Evolutionary conservation across 53 echinoderm and acorn worm species (phyloP), one percentile per base, ranked within the genome.

Genomic region (Henricia sp.): DNA sequence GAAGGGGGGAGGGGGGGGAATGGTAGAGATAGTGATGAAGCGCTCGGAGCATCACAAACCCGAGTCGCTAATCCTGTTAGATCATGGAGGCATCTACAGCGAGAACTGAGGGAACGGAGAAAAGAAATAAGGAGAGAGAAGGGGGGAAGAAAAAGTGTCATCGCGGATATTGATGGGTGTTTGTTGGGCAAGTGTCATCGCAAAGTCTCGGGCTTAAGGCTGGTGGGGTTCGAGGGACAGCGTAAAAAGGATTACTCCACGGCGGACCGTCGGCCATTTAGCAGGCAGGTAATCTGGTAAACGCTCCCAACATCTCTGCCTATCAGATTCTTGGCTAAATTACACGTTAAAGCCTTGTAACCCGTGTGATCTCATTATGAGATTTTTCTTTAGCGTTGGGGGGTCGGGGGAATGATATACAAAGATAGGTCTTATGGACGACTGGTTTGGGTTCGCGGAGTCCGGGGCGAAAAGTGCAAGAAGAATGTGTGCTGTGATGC

Each of bases 311-410:
- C 80, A 80, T 64, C 80, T 63, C 80, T 48, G 63, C 32, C 64
- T 80, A 80, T 80, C 80, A 80, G 80, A 80, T 80, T 80, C 64
- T 80, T 57, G 80, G 80, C 46, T 63, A 80, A 80, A 80, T 80
- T 80, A 80, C 80, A 80, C 80, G 80, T 80, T 80, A 63, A 80
- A 80, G 80, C 63, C 65, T 23, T 80, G 80, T 80, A 80, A 80
- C 80, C 80, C 80, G 37, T 80, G 64, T 62, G 80, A 80, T 80
- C 80, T 80, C 50, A 69, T 83, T n/a, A n/a, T n/a, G n/a, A n/a
- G n/a, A n/a, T n/a, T n/a, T n/a, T n/a, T n/a, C n/a, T n/a, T n/a
- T 83, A 83, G 37, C 25, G 39, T 13, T 28, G 37, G 66, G 34
- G 37, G 66, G 29, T 28, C 2, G 66, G 56, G 58, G 63, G 63